Conservation (phyloP, 2,797 vertebrate genomes). For the Pyrocephalus nanus region DNA sequence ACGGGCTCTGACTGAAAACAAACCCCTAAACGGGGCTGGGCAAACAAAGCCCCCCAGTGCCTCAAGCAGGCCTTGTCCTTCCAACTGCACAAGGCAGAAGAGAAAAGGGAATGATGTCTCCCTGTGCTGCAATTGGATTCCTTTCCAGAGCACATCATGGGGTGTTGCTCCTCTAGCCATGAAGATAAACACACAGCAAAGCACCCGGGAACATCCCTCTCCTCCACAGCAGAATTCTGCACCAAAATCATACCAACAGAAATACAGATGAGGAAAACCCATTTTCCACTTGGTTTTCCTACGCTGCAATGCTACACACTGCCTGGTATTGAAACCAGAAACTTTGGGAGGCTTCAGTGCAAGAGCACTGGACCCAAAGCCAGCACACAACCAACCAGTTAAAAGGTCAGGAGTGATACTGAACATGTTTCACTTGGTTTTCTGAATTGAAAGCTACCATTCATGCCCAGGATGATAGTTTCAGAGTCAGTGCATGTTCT, state of each 20-base stretch:
- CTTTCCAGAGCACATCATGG: not conserved
- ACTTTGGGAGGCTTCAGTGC: not conserved
- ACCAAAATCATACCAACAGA: not conserved
- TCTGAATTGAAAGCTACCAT: not conserved
- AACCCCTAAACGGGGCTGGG: not conserved
- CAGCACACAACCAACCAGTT: not conserved
- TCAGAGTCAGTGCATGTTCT: not conserved
- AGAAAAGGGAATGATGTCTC: not conserved
- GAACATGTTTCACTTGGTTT: not conserved
- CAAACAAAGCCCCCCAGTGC: not conserved
- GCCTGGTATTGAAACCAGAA: not conserved
- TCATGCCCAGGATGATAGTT: not conserved
- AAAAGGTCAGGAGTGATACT: not conserved
- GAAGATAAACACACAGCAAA: not conserved
- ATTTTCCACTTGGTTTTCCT: not conserved
- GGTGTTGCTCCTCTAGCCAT: not conserved
- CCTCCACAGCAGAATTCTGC: not conserved
- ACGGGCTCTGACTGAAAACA: not conserved
- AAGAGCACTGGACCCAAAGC: not conserved
- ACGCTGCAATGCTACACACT: not conserved
- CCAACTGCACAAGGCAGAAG: not conserved
- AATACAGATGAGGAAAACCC: not conserved
- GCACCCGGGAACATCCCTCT: not conserved
- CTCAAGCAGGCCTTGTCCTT: not conserved
- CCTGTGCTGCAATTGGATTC: accelerated